Percentiles rank a stretch among this genome's conserved stretches.
Evolutionary conservation across 1,140 invertebrate species (phyloP).

Genomic region (Acromyrmex echinatior): DNA sequence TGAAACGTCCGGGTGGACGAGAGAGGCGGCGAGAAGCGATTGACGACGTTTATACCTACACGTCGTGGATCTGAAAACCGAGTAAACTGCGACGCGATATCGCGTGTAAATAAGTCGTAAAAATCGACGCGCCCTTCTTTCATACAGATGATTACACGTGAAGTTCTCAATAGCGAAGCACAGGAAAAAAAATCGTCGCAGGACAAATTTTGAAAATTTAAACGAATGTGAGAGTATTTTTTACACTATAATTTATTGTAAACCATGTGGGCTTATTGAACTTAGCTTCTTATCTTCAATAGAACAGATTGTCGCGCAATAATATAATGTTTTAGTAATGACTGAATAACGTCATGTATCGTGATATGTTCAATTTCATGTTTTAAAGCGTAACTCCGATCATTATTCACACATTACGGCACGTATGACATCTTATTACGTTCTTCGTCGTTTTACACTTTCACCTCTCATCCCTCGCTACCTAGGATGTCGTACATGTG

Average conservation of each 20-base stretch:
- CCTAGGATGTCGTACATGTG: constrained; percentile 67
- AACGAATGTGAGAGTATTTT: background rate
- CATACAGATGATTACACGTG: constrained; percentile 26
- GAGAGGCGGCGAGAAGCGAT: constrained; percentile 71
- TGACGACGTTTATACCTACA: constrained; percentile 78
- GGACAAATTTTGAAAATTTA: background rate
- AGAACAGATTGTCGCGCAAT: background rate
- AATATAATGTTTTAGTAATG: background rate
- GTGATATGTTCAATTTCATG: background rate
- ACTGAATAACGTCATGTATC: constrained; percentile 4
- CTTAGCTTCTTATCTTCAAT: background rate
- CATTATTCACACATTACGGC: constrained; percentile 35
- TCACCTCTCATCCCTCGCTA: background rate
- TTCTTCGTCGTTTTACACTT: constrained; percentile 40
- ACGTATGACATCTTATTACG: constrained; percentile 40
- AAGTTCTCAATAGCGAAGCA: constrained; percentile 41
- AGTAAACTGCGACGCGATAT: constrained; percentile 71
- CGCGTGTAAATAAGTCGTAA: constrained; percentile 82
- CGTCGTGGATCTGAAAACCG: constrained; percentile 68
- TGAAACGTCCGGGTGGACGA: constrained; percentile 81
- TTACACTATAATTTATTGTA: background rate
- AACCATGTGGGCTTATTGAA: background rate
- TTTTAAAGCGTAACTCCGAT: background rate
- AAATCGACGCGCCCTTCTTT: constrained; percentile 73
- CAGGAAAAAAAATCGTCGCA: background rate